These are phyloP conservation scores for Illadopsis cleaveri DNA, from an alignment of 2,113 vertebrate species.

Conservation along the genomic window DNA sequence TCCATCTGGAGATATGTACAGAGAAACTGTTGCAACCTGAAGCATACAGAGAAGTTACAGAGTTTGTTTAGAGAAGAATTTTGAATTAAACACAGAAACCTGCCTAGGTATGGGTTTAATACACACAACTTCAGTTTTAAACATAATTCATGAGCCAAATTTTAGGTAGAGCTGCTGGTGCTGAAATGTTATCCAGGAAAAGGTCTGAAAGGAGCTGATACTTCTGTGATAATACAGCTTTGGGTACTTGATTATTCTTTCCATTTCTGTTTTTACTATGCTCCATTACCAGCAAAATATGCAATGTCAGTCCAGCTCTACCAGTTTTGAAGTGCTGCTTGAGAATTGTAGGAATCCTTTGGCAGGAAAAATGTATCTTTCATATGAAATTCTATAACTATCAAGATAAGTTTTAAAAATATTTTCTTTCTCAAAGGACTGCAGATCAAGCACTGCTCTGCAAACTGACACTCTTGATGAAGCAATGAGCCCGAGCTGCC, in stretches of 20 bases:
- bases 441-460: neutral
- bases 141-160: neutral
- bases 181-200: neutral
- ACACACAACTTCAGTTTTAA: neutral
- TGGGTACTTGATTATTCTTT: constrained; percentile 23
- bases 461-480: constrained; percentile 12
- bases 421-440: constrained; percentile 28
- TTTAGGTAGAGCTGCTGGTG: neutral
- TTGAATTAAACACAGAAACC: neutral
- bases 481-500: neutral
- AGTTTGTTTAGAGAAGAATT: neutral
- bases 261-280: constrained; percentile 41
- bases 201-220: constrained; percentile 5
- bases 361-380: constrained; percentile 55
- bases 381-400: constrained; percentile 53
- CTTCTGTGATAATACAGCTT: constrained; percentile 18
- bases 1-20: neutral
- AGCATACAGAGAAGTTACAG: neutral
- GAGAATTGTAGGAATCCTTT: constrained; percentile 55
- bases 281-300: constrained; percentile 58
- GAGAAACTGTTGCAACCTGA: neutral
- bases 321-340: constrained; percentile 46
- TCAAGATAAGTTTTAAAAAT: constrained; percentile 61
- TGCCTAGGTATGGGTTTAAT: neutral
- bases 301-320: constrained; percentile 43